A percentile compares a stretch with the other conserved stretches of the same genome.
Conservation (phyloP, 1,140 invertebrate genomes). For the Drosophila ercepeae region DNA sequence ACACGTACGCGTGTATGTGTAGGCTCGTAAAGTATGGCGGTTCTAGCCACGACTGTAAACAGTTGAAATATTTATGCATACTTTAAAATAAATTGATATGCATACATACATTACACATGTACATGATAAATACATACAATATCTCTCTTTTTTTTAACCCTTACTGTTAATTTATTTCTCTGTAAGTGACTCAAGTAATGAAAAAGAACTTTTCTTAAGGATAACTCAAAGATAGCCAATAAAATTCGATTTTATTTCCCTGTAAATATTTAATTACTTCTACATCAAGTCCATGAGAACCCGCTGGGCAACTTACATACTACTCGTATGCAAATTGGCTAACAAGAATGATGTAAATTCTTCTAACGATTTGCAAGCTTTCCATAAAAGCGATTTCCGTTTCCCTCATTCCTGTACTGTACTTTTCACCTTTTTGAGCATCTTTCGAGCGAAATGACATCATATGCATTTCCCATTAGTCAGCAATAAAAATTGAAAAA, state of each 20-base stretch:
- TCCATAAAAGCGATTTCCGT: conserved; percentile 22
- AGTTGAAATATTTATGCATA: conserved; percentile 57
- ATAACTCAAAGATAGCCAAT: conserved; percentile 2
- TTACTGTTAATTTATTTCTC: not conserved
- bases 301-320: not conserved
- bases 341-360: conserved; percentile 34
- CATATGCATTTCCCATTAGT: conserved; percentile 62
- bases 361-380: conserved; percentile 27
- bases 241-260: too few relatives aligned
- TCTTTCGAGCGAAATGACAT: conserved; percentile 40
- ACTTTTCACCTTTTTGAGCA: not conserved
- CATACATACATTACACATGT: conserved; percentile 7
- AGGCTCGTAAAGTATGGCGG: conserved; percentile 31
- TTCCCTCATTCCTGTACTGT: conserved; percentile 10
- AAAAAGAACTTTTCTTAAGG: too few relatives aligned
- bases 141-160: not conserved
- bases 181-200: conserved; percentile 18
- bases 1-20: not conserved
- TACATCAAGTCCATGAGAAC: too few relatives aligned
- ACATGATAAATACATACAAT: conserved; percentile 7
- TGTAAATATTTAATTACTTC: too few relatives aligned
- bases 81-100: conserved; percentile 41
- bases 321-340: conserved; percentile 29
- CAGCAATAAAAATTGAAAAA: conserved; percentile 34
- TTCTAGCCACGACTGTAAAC: conserved; percentile 19